phyloP scores from a whole-genome alignment of 64 coral and sea anemone species.

The Porites lutea region DNA sequence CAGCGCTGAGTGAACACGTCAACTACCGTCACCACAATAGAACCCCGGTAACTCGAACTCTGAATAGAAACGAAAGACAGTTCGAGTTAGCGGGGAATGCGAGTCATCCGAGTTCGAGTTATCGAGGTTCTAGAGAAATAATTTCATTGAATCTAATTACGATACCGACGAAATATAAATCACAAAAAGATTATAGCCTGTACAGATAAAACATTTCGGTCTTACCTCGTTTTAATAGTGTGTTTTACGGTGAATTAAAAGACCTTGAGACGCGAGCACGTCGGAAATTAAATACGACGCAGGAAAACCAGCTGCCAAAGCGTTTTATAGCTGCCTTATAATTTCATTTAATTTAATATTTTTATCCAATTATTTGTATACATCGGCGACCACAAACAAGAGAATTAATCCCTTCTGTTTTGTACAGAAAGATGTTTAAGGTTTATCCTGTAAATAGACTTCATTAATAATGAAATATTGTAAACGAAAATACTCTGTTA shows the following conservation, averaged over 20 bases:
- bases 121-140: too few species aligned
- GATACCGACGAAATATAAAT: background rate
- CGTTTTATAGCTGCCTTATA: background rate
- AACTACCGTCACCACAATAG: too few species aligned
- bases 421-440: background rate
- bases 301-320: conserved; percentile 10
- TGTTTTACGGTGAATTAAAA: background rate
- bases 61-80: too few species aligned
- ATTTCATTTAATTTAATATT: conserved; percentile 33
- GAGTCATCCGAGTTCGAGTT: too few species aligned
- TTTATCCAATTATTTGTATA: conserved; percentile 7
- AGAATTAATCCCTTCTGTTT: background rate
- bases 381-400: conserved; percentile 1
- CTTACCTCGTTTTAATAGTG: too few species aligned
- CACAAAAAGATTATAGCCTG: too few species aligned
- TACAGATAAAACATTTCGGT: too few species aligned
- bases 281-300: background rate
- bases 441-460: background rate
- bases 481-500: background rate
- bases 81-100: too few species aligned
- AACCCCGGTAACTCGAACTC: too few species aligned
- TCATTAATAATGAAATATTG: background rate
- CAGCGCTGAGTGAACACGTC: too few species aligned
- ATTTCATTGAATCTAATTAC: too few species aligned
- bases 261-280: background rate